Base-by-base conservation (phyloP, 2,797 vertebrate species). In the Micromesistius poutassou region DNA sequence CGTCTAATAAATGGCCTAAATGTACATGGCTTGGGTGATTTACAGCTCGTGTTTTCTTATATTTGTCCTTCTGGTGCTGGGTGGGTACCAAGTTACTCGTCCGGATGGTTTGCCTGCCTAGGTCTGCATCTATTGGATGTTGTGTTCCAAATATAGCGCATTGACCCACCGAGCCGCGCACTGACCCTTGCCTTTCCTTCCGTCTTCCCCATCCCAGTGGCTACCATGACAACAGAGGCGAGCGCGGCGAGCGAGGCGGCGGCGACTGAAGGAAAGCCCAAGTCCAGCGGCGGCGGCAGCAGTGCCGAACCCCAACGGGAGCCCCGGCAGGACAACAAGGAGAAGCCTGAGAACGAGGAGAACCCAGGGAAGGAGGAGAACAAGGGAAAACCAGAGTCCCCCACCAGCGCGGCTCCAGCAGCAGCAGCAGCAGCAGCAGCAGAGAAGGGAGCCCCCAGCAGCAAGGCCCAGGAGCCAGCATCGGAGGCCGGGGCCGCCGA, bases 181-280 rank as follows among this genome's bases (percentile, higher is more conserved):
- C 35, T 89, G 89, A 91, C 89, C 90, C 79, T 12, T 19, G 81
- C 84, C 79, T 84, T 84, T 83, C 81, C 84, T n/a, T n/a, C 74
- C 19, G 5, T 74, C 76, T 79, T 87, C 81, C 87, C 85, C 84
- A 90, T 88, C 62, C 77, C 87, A 94, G 93, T 88, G 88, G 86
- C 88, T 90, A 90, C 91, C 92, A 94, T 94, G 93, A 94, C 93
- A 86, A 94, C 93, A 93, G 93, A 94, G 87, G 91, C 90, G 33
- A 93, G 91, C 78, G 89, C 89, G 30, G 90, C 91, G 84, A 92
- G 88, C 1, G 92, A 94, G 82, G 89, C 91, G 0, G 92, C 86
- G n/a, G n/a, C n/a, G n/a, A 93, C 91, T 10, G 92, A 94, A 83
- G 90, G 89, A 81, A 92, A 93, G 85, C 91, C 90, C 88, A 90